Evolutionary conservation across 1,140 invertebrate genomes (phyloP).

Genomic region (Adelges cooleyi): DNA sequence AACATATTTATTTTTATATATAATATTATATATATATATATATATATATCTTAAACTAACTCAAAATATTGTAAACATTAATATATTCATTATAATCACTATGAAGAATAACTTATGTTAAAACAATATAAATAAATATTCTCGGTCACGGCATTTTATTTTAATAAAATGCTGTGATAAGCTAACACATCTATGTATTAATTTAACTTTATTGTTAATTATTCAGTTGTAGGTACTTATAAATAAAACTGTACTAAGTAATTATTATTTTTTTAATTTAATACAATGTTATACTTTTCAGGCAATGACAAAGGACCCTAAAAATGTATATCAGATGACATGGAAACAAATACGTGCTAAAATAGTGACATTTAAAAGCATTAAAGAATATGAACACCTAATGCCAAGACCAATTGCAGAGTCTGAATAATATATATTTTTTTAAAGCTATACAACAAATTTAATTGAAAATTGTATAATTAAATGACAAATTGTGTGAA

Average conservation of each 20-base stretch:
- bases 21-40: neutral
- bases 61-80: neutral
- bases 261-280: too few relatives aligned
- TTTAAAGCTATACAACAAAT: too few relatives aligned
- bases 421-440: too few relatives aligned
- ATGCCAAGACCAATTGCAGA: slow-evolving; percentile 39
- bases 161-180: neutral
- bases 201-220: too few relatives aligned
- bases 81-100: neutral
- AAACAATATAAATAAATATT: slow-evolving; percentile 17
- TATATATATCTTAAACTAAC: slow-evolving; percentile 23
- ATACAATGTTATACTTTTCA: slow-evolving; percentile 34
- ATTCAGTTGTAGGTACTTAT: too few relatives aligned
- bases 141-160: neutral
- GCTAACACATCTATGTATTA: too few relatives aligned
- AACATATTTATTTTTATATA: slow-evolving; percentile 21
- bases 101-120: neutral
- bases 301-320: slow-evolving; percentile 71
- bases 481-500: too few relatives aligned
- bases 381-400: slow-evolving; percentile 31
- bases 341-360: slow-evolving; percentile 73
- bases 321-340: slow-evolving; percentile 77
- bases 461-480: too few relatives aligned
- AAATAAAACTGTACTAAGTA: too few relatives aligned
- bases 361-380: slow-evolving; percentile 45